A percentile compares a stretch with the other conserved stretches of the same genome.
Conservation (phyloP, 2,888 invertebrate species). For the Oegoconia quadripuncta region DNA sequence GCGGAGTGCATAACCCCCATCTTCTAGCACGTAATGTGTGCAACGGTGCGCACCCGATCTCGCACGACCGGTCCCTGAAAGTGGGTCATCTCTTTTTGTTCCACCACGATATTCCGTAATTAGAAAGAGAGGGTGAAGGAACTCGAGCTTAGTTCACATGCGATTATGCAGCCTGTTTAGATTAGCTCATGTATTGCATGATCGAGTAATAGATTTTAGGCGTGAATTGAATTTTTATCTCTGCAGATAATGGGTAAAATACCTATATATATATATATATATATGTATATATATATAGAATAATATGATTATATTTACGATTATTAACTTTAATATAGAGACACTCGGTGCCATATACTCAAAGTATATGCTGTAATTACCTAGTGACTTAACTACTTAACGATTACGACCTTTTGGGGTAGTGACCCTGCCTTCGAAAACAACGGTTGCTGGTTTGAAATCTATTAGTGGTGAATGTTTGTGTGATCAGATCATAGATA, state of each 20-base stretch:
- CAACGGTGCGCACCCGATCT: slow-evolving; percentile 76
- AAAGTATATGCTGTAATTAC: too few species aligned
- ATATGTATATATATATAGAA: too few species aligned
- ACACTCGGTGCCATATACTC: too few species aligned
- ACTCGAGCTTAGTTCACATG: slow-evolving; percentile 17
- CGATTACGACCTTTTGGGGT: too few species aligned
- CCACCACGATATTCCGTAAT: slow-evolving; percentile 74
- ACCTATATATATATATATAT: neutral
- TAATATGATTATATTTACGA: too few species aligned
- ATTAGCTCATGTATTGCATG: slow-evolving; percentile 12
- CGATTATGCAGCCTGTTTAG: slow-evolving; percentile 12
- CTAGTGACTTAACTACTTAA: too few species aligned
- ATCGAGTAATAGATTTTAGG: slow-evolving; percentile 3
- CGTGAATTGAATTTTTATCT: neutral
- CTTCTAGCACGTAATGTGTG: slow-evolving; percentile 75
- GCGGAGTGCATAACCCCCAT: slow-evolving; percentile 67
- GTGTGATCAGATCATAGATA: too few species aligned
- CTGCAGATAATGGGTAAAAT: too few species aligned
- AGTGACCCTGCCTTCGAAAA: too few species aligned
- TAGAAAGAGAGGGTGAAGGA: slow-evolving; percentile 55
- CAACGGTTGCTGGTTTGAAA: too few species aligned
- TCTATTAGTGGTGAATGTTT: too few species aligned
- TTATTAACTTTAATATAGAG: too few species aligned
- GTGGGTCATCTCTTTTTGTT: slow-evolving; percentile 79
- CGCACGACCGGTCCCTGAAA: slow-evolving; percentile 74